Percentiles rank a stretch among this genome's conserved stretches.
phyloP scores from a whole-genome alignment of 2,797 vertebrate species.

The Ptychobarbus kaznakovi region DNA sequence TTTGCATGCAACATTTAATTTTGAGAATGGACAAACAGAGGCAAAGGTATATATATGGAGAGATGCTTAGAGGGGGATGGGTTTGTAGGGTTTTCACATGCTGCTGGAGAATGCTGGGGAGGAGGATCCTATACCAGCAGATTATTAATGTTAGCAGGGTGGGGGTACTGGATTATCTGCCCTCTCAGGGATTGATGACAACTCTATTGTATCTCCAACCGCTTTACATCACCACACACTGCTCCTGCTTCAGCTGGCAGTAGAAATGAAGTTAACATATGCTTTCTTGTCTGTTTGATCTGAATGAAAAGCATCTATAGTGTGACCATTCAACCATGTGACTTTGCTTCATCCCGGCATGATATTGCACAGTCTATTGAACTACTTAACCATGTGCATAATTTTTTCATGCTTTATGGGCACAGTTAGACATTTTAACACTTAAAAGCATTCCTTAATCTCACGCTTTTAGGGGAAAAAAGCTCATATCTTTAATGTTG shows the following conservation, averaged over 20 bases:
- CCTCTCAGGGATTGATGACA: conserved; percentile 31
- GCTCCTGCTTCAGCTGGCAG: conserved; percentile 25
- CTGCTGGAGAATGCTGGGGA: neutral
- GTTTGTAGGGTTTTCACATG: conserved; percentile 11
- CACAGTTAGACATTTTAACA: neutral
- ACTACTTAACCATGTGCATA: conserved; percentile 2
- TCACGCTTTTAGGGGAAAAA: too few species aligned
- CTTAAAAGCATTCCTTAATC: conserved; percentile 9
- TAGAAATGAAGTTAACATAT: conserved; percentile 37
- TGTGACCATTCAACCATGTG: conserved; percentile 1
- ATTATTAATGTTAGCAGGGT: conserved; percentile 36
- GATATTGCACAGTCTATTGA: conserved; percentile 6
- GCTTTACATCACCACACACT: conserved; percentile 15
- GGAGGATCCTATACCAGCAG: neutral
- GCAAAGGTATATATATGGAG: neutral
- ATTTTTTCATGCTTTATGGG: neutral
- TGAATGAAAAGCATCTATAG: conserved; percentile 1
- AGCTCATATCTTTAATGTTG: too few species aligned
- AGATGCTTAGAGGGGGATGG: conserved; percentile 22
- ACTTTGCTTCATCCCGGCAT: neutral
- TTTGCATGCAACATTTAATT: neutral
- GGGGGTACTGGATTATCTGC: conserved; percentile 35
- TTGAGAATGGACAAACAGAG: conserved; percentile 2
- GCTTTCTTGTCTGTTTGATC: conserved; percentile 12
- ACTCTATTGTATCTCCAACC: neutral